These are phyloP conservation scores for Remorina albescens DNA, from an alignment of 2,797 vertebrate genomes.

Conservation along the genomic window DNA sequence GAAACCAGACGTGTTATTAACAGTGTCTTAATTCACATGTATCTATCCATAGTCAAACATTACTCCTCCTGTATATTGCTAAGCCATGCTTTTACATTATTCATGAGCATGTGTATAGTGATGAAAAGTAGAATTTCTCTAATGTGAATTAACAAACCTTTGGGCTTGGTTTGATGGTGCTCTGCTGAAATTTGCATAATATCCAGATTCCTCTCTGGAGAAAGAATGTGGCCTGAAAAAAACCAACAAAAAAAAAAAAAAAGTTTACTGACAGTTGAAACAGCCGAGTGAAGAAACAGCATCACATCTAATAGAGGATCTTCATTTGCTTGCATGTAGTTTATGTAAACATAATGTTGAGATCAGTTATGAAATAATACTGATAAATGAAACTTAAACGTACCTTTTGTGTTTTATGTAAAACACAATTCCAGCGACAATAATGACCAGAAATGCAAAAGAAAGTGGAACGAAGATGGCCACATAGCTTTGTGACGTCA, in stretches of 20 bases:
- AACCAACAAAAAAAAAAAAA: constrained; percentile 16
- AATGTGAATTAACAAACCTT: constrained; percentile 51
- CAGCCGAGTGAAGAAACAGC: background rate
- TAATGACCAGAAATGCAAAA: constrained; percentile 36
- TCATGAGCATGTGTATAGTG: background rate
- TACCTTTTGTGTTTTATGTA: constrained; percentile 49
- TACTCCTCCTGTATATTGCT: background rate
- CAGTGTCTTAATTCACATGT: background rate
- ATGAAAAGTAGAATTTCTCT: background rate
- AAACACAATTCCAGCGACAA: constrained; percentile 22
- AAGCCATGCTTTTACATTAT: background rate
- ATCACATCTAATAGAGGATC: background rate
- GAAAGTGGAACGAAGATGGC: constrained; percentile 28
- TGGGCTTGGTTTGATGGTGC: constrained; percentile 29
- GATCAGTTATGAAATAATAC: background rate
- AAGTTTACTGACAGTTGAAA: background rate
- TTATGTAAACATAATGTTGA: background rate
- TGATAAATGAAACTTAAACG: background rate
- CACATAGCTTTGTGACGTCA: no score
- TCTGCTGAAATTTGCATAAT: constrained; percentile 65
- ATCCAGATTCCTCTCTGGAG: constrained; percentile 51
- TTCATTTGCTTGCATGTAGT: background rate
- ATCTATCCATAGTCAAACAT: background rate
- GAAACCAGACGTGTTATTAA: background rate
- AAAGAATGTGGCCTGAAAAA: constrained; percentile 38